These are phyloP conservation scores for Oligia latruncula DNA, from an alignment of 2,888 invertebrate species.

Conservation along the genomic window DNA sequence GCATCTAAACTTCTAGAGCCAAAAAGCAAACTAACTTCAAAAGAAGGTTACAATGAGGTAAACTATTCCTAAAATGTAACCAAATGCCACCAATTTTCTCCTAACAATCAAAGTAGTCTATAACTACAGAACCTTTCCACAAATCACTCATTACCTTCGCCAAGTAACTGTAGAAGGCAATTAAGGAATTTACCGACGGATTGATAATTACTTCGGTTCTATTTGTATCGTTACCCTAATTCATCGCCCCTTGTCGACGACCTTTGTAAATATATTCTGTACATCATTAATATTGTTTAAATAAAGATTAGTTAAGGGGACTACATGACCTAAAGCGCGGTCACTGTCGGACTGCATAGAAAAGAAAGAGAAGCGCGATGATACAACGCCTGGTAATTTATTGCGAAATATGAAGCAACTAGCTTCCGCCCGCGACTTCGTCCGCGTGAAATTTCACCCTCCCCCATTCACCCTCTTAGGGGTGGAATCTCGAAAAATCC, in stretches of 20 bases:
- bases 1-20: background rate
- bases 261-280: slow-evolving; percentile 12
- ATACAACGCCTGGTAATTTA: no score
- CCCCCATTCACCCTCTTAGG: no score
- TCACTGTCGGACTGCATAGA: no score
- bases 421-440: no score
- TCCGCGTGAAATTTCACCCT: no score
- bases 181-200: slow-evolving; percentile 45
- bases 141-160: slow-evolving; percentile 48
- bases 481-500: no score
- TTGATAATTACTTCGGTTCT: slow-evolving; percentile 45
- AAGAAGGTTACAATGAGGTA: background rate
- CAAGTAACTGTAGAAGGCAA: slow-evolving; percentile 30
- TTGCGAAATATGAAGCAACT: no score
- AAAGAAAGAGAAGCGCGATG: no score
- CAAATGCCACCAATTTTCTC: background rate
- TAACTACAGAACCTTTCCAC: slow-evolving; percentile 7
- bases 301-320: background rate
- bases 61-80: background rate
- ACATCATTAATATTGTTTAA: slow-evolving; percentile 16
- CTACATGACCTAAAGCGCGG: no score
- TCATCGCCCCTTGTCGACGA: slow-evolving; percentile 8
- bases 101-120: slow-evolving; percentile 9
- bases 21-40: background rate
- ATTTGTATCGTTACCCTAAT: slow-evolving; percentile 33